Evolutionary conservation across 2,888 invertebrate genomes (phyloP), one percentile per base, ranked within the genome.

Genomic region (Lasioglossum villosulum): DNA sequence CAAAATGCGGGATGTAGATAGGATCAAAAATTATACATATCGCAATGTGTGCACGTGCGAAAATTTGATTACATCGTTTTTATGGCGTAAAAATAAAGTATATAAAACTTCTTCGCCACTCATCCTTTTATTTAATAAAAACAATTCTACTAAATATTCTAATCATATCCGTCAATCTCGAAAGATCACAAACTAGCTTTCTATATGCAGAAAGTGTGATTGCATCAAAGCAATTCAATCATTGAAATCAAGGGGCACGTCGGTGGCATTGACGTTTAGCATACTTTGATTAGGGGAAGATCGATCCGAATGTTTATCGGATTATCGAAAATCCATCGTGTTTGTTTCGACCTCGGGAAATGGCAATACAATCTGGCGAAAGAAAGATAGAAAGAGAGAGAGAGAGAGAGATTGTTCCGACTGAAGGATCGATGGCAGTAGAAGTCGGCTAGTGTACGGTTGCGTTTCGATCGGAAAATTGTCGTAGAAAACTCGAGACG

Each of bases 311-410:
- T 59, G 59, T 59, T 16, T 59, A 27, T 59, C 59, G 27, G 59
- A 59, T 59, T 59, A 59, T 59, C 59, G 59, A 59, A 27, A 59
- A 59, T 59, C 59, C 27, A 59, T 59, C 59, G 5, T 27, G 59
- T 59, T 59, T 27, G 56, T 59, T 27, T 59, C 27, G 59, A 14
- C 14, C 27, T 5, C 27, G 4, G 27, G 27, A 59, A 59, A 59
- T 14, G 59, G 27, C 27, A 14, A 59, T 59, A 3, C 27, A 27
- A 27, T 59, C 59, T 14, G 59, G 5, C 27, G 59, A 45, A 4
- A 45, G 45, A 16, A 4, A 45, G 45, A 16, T 0, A 52, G 16
- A 42, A 1, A 19, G 19, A 19, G 0, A 19, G 48, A 19, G 4
- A 48, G 19, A 19, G 14, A 48, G 8, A 52, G 2, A 23, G 23